Evolutionary conservation across 2,888 invertebrate genomes (phyloP), one percentile per base, ranked within the genome.

Genomic region (Dysmachus trigonus): DNA sequence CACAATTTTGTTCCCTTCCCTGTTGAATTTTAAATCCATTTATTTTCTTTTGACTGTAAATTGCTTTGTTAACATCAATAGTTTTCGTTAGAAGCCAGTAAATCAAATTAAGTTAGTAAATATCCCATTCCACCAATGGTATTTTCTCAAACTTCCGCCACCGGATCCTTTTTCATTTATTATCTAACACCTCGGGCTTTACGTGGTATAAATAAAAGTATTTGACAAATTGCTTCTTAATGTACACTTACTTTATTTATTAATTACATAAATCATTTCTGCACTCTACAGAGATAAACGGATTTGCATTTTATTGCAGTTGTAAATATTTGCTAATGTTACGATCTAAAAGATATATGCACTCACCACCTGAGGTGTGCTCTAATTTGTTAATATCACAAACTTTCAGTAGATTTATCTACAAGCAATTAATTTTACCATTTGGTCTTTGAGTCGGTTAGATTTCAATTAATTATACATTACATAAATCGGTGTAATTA

Each of bases 221-320:
- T 62, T n/a, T 81, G 51, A 81, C 62, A 53, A 81, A 62, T 62
- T 53, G 35, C 77, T 81, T 15, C 81, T 81, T 81, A 81, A 62
- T 31, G 10, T 22, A 81, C 33, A 22, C n/a, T 33, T 7, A 81
- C 53, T 33, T 81, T 81, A 53, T 81, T 81, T 81, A 81, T 53
- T 62, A 31, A 81, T 53, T 18, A 30, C 33, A 81, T 81, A 53
- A 81, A 81, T 81, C 81, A 81, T 81, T 51, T 33, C 8, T 41
- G 15, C 31, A 81, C 10, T 22, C n/a, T 33, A 30, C 30, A n/a
- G 15, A 81, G 33, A 53, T 79, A 47, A 81, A 31, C 53, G 31
- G 47, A 81, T 53, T 81, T 62, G 53, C 81, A 53, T 81, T 81
- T 81, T 81, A 81, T 81, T 81, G 62, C 81, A 30, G 62, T 33